Percentiles rank a stretch among this genome's conserved stretches.
Conservation (phyloP, 2,888 invertebrate genomes). For the Abrostola tripartita region DNA sequence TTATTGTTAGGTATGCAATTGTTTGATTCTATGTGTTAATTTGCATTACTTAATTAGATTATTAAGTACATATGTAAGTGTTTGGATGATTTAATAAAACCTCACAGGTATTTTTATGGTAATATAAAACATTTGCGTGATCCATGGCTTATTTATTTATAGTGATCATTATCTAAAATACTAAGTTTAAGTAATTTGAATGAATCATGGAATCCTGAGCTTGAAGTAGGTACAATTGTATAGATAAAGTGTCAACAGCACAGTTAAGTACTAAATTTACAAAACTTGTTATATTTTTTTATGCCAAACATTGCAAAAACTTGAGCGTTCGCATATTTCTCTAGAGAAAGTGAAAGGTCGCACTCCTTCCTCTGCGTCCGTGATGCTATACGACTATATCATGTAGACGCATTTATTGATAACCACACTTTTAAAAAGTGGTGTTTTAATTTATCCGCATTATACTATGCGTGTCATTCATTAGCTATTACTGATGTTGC, state of each 20-base stretch:
- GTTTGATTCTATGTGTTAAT: slow-evolving; percentile 8
- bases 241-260: too few relatives aligned
- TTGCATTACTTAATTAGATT: neutral
- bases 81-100: too few relatives aligned
- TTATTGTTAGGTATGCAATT: slow-evolving; percentile 25
- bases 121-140: too few relatives aligned
- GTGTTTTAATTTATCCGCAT: slow-evolving; percentile 55
- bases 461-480: slow-evolving; percentile 64
- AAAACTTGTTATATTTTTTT: slow-evolving; percentile 20
- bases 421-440: slow-evolving; percentile 32
- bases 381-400: slow-evolving; percentile 59
- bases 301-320: slow-evolving; percentile 59
- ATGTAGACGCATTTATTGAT: slow-evolving; percentile 41
- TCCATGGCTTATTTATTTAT: too few relatives aligned
- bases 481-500: slow-evolving; percentile 55
- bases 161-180: too few relatives aligned
- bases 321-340: slow-evolving; percentile 65
- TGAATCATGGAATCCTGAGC: too few relatives aligned
- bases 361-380: slow-evolving; percentile 61
- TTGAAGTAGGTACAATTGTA: too few relatives aligned
- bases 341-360: slow-evolving; percentile 83
- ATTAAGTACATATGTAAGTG: neutral
- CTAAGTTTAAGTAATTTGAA: too few relatives aligned
- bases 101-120: too few relatives aligned
- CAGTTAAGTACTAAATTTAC: neutral